Evolutionary conservation across 2,113 vertebrate species (phyloP).

Genomic region (Eolophus roseicapilla): DNA sequence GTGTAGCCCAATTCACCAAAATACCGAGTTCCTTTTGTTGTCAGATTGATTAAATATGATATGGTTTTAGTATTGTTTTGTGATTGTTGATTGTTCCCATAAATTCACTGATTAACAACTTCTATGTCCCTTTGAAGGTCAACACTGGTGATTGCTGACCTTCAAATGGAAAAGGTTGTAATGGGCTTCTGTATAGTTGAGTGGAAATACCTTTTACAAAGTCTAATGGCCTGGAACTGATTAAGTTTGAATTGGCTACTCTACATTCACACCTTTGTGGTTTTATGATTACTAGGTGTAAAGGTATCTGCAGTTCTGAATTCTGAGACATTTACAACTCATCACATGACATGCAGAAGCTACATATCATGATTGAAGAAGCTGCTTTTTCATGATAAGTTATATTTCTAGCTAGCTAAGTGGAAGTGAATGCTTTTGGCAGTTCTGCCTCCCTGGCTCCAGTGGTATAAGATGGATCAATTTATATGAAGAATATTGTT

Average conservation of each 20-base stretch:
- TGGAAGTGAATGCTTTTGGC: constrained; percentile 3
- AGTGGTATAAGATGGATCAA: background rate
- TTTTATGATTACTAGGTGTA: constrained; percentile 20
- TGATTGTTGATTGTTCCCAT: background rate
- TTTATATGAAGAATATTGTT: constrained; percentile 43
- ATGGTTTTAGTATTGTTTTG: background rate
- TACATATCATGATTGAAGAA: background rate
- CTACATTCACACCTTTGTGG: constrained; percentile 6
- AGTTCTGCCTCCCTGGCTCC: background rate
- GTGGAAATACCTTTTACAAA: background rate
- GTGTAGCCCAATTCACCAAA: background rate
- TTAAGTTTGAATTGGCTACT: constrained; percentile 17
- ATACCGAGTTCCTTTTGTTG: background rate
- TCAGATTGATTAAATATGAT: background rate
- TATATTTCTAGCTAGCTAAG: constrained; percentile 10
- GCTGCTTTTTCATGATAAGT: background rate
- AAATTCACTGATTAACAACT: background rate
- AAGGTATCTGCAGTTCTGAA: background rate
- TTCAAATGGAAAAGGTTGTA: background rate
- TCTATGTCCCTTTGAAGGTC: background rate
- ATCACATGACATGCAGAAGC: background rate
- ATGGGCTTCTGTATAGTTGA: background rate
- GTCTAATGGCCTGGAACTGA: constrained; percentile 38
- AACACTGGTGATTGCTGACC: background rate
- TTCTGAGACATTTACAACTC: constrained; percentile 16